These are phyloP conservation scores for Pogoniulus pusillus DNA, from an alignment of 2,797 vertebrate genomes.

Conservation along the genomic window DNA sequence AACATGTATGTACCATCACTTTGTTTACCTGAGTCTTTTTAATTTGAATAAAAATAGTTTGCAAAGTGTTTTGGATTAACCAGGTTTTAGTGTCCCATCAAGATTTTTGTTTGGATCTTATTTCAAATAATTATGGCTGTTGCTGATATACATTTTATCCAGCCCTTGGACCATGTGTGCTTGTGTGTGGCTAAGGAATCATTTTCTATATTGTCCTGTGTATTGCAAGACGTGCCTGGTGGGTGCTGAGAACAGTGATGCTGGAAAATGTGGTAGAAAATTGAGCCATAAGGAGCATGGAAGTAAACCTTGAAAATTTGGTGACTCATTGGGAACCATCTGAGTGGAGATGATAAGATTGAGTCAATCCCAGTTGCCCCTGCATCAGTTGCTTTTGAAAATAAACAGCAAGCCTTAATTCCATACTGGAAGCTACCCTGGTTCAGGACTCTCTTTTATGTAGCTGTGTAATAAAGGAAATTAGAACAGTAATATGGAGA, in stretches of 20 bases:
- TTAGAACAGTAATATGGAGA: neutral
- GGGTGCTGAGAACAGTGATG: neutral
- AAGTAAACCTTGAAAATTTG: neutral
- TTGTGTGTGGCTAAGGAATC: neutral
- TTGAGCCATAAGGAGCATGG: neutral
- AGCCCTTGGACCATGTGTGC: neutral
- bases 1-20: constrained; percentile 79
- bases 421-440: neutral
- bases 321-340: neutral
- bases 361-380: neutral
- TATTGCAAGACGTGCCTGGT: neutral
- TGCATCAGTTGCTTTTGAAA: neutral
- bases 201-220: neutral
- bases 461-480: neutral
- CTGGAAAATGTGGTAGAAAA: neutral
- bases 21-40: constrained; percentile 82
- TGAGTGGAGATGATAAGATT: neutral
- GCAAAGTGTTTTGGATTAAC: constrained; percentile 81
- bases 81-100: constrained; percentile 73
- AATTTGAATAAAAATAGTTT: constrained; percentile 84
- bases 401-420: constrained; percentile 38
- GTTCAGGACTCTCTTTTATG: neutral
- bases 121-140: constrained; percentile 28
- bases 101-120: constrained; percentile 46
- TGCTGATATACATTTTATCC: neutral